Evolutionary conservation across 2,797 vertebrate genomes (phyloP).

Genomic region (Okamejei kenojei): DNA sequence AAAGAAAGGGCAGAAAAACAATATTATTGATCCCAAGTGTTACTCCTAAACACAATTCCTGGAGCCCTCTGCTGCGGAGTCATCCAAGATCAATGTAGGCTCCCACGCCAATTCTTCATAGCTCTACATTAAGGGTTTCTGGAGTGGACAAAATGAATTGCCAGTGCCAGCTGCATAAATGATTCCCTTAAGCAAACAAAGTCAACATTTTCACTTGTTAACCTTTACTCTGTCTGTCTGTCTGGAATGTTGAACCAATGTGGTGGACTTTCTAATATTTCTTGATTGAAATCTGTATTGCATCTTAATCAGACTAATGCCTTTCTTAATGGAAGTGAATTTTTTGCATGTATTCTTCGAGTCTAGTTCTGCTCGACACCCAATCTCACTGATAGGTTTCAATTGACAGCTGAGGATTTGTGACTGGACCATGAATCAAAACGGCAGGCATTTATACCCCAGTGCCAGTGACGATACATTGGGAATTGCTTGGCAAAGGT

Average conservation of each 20-base stretch:
- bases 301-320: conserved; percentile 37
- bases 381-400: conserved; percentile 99
- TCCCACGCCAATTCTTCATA: neutral
- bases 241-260: conserved; percentile 36
- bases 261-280: conserved; percentile 37
- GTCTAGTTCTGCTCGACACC: conserved; percentile 89
- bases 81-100: neutral
- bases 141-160: neutral
- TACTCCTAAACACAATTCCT: too few species aligned
- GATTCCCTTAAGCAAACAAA: conserved; percentile 20
- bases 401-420: conserved; percentile 99
- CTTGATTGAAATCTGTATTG: conserved; percentile 34
- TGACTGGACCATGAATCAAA: conserved; percentile 99
- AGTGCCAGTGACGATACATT: conserved; percentile 99
- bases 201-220: conserved; percentile 28
- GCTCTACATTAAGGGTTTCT: neutral
- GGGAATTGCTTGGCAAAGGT: conserved; percentile 99
- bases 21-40: neutral
- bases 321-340: conserved; percentile 38
- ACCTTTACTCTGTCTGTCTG: conserved; percentile 27
- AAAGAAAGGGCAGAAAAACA: neutral
- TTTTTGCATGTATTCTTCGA: conserved; percentile 76
- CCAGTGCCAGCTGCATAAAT: neutral
- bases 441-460: conserved; percentile 99
- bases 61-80: neutral